A percentile compares a stretch with the other conserved stretches of the same genome.
Evolutionary conservation across 2,888 invertebrate genomes (phyloP).

Genomic region (Sphaerolaimus hirsutus): DNA sequence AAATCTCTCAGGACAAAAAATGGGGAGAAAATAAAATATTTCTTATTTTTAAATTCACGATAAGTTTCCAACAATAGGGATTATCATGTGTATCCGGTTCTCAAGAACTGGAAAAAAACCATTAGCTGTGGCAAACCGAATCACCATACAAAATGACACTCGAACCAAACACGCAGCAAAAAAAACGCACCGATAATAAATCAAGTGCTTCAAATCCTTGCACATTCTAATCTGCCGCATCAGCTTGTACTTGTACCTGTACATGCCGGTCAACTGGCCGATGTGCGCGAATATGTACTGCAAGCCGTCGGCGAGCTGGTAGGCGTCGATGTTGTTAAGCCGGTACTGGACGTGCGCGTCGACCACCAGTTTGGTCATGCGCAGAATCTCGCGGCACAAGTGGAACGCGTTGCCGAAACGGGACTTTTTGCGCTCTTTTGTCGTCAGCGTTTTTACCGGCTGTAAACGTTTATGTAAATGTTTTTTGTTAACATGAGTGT

Average conservation of each 20-base stretch:
- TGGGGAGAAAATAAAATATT: too few species aligned
- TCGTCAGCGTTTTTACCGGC: slow-evolving; percentile 93
- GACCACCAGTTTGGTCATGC: slow-evolving; percentile 90
- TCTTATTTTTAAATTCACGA: too few species aligned
- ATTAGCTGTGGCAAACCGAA: too few species aligned
- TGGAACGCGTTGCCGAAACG: slow-evolving; percentile 61
- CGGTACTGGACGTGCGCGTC: slow-evolving; percentile 98
- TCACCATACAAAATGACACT: too few species aligned
- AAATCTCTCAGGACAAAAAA: too few species aligned
- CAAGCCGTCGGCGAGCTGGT: slow-evolving; percentile 73
- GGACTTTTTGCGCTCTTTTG: slow-evolving; percentile 95
- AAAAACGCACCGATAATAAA: slow-evolving; percentile 93
- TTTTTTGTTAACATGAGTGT: neutral
- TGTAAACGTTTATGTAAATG: slow-evolving; percentile 3
- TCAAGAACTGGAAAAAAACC: too few species aligned
- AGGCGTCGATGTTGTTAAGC: slow-evolving; percentile 95
- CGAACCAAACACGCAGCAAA: too few species aligned
- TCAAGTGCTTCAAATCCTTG: slow-evolving; percentile 94
- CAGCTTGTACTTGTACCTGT: slow-evolving; percentile 46
- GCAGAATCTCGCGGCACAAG: slow-evolving; percentile 85
- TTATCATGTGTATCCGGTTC: too few species aligned
- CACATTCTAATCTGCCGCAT: slow-evolving; percentile 58
- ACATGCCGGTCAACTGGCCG: slow-evolving; percentile 97
- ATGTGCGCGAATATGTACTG: slow-evolving; percentile 99
- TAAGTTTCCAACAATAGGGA: too few species aligned